These are phyloP conservation scores for Pomacea maculata DNA, from an alignment of 1,140 invertebrate species.

Conservation along the genomic window DNA sequence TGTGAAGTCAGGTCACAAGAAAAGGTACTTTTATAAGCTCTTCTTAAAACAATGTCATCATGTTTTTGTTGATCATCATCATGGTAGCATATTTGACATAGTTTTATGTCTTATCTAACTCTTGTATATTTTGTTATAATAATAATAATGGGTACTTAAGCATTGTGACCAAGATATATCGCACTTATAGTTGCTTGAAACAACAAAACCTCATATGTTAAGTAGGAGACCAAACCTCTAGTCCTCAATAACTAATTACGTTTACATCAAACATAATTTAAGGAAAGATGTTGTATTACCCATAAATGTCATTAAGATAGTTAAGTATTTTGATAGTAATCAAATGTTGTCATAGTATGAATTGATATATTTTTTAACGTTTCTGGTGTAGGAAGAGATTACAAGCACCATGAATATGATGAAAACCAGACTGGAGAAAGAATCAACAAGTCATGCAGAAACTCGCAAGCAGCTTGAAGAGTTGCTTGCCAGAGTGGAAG, in stretches of 20 bases:
- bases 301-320: not conserved
- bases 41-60: not conserved
- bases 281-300: not conserved
- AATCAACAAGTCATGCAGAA: conserved; percentile 80
- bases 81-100: not conserved
- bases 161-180: too few species aligned
- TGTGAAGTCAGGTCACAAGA: conserved; percentile 88
- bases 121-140: not conserved
- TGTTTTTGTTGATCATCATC: not conserved
- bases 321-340: conserved; percentile 5
- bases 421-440: conserved; percentile 89
- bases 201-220: not conserved
- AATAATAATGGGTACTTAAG: too few species aligned
- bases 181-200: not conserved
- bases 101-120: not conserved
- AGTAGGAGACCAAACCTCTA: not conserved
- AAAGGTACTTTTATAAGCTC: conserved; percentile 69
- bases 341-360: not conserved
- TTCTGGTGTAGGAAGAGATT: conserved; percentile 79
- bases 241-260: too few species aligned
- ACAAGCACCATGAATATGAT: conserved; percentile 84
- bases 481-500: conserved; percentile 78
- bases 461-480: conserved; percentile 81
- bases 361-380: too few species aligned
- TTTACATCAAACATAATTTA: not conserved